Evolutionary conservation across 2,888 invertebrate genomes (phyloP).

Genomic region (Lepidochrysops patricia): DNA sequence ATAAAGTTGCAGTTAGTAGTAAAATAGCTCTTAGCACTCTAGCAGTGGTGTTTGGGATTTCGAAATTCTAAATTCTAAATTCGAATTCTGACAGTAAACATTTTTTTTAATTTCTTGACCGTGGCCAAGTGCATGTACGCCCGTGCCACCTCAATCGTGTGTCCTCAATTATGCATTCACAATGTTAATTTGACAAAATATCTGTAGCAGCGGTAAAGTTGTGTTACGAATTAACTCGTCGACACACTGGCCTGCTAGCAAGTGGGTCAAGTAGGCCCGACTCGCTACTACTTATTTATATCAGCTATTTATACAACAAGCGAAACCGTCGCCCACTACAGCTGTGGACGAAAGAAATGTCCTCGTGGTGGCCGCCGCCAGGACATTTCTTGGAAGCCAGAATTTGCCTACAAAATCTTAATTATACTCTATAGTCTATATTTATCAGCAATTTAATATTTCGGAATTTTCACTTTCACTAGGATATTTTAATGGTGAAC

Average conservation of each 20-base stretch:
- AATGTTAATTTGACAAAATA: not conserved
- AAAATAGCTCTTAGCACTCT: too few relatives aligned
- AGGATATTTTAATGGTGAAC: too few relatives aligned
- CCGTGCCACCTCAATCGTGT: not conserved
- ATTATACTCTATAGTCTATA: too few relatives aligned
- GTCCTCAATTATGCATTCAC: not conserved
- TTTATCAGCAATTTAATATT: too few relatives aligned
- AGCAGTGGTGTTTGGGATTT: not conserved
- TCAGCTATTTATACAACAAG: slow-evolving; percentile 6
- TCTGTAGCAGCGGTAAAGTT: not conserved
- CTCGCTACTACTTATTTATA: slow-evolving; percentile 1
- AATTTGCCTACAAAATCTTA: not conserved
- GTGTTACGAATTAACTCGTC: slow-evolving; percentile 5
- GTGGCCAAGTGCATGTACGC: not conserved
- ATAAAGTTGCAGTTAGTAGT: too few relatives aligned
- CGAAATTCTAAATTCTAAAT: not conserved
- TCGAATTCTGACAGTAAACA: not conserved
- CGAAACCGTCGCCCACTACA: not conserved
- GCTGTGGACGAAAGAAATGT: not conserved
- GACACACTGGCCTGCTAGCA: not conserved
- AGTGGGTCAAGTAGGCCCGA: not conserved
- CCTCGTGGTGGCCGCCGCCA: not conserved
- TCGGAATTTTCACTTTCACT: too few relatives aligned
- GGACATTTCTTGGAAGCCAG: not conserved
- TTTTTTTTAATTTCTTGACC: not conserved